Conservation (phyloP, 2,113 vertebrate genomes). For the Corythornis madagascariensis region DNA sequence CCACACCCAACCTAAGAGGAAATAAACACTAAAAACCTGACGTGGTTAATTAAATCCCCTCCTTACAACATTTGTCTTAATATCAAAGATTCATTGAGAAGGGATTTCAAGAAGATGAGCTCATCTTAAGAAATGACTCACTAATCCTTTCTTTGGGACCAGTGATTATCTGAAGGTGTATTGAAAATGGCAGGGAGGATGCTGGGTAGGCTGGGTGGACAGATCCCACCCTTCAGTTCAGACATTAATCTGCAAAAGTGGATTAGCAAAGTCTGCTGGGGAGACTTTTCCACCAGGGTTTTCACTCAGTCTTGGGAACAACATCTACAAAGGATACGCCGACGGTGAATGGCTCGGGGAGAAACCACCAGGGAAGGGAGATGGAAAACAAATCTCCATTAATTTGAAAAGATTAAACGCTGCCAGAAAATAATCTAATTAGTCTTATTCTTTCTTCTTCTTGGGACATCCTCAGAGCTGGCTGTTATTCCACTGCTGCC, state of each 20-base stretch:
- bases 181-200: background rate
- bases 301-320: background rate
- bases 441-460: background rate
- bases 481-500: background rate
- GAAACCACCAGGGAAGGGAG: background rate
- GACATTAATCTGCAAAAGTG: slow-evolving; percentile 11
- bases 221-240: background rate
- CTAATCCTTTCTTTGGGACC: slow-evolving; percentile 39
- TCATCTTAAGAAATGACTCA: slow-evolving; percentile 13
- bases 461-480: background rate
- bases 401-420: slow-evolving; percentile 11
- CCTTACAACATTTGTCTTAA: slow-evolving; percentile 57
- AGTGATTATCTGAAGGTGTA: background rate
- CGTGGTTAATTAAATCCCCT: slow-evolving; percentile 36
- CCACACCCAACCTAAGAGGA: background rate
- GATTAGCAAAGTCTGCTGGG: background rate
- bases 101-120: slow-evolving; percentile 33
- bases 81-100: slow-evolving; percentile 54
- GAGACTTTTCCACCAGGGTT: background rate
- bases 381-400: background rate
- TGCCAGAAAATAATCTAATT: slow-evolving; percentile 17
- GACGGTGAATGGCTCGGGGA: background rate
- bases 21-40: background rate
- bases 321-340: background rate
- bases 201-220: background rate